phyloP scores from a whole-genome alignment of 1,140 invertebrate genomes.

The Temnothorax curvispinosus region DNA sequence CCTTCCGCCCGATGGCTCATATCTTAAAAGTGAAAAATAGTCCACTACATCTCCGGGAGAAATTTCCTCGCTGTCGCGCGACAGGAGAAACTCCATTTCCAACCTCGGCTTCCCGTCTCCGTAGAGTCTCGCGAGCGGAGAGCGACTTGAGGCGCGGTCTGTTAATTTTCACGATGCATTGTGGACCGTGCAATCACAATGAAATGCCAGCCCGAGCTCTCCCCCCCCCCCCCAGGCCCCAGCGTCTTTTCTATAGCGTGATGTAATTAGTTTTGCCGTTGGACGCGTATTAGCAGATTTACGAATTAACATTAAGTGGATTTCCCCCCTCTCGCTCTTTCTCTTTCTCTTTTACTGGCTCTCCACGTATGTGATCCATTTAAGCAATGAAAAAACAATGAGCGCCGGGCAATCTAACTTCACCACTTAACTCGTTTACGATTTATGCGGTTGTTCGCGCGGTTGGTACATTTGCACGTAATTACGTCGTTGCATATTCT shows the following conservation, averaged over 20 bases:
- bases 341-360: neutral
- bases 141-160: slow-evolving; percentile 62
- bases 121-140: neutral
- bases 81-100: slow-evolving; percentile 35
- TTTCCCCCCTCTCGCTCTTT: neutral
- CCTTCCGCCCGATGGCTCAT: slow-evolving; percentile 25
- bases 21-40: slow-evolving; percentile 44
- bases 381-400: slow-evolving; percentile 20
- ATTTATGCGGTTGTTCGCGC: slow-evolving; percentile 58
- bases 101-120: neutral
- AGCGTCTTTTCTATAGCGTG: slow-evolving; percentile 56
- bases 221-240: neutral
- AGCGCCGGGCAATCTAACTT: slow-evolving; percentile 34
- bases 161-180: slow-evolving; percentile 68
- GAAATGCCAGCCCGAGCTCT: slow-evolving; percentile 48
- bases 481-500: slow-evolving; percentile 56
- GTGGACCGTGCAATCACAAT: slow-evolving; percentile 61
- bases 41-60: slow-evolving; percentile 1
- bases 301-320: slow-evolving; percentile 54
- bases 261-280: slow-evolving; percentile 63
- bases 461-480: slow-evolving; percentile 47
- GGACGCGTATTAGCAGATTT: slow-evolving; percentile 27
- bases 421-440: slow-evolving; percentile 41
- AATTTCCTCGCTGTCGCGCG: neutral
- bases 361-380: neutral